phyloP scores from a whole-genome alignment of 2,888 invertebrate species.

The Poecilobothrus nobilitatus region DNA sequence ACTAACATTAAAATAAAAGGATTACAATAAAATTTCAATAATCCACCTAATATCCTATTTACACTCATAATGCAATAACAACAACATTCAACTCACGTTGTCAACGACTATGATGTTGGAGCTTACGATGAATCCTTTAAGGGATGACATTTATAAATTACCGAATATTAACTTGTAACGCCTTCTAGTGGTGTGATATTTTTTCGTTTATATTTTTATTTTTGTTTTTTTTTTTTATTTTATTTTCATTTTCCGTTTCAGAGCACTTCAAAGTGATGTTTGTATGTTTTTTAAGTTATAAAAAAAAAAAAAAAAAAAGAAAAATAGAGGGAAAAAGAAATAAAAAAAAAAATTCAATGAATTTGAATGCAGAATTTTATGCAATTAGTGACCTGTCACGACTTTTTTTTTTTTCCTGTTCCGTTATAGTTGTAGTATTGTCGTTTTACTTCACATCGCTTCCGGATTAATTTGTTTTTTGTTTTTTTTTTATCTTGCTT shows the following conservation, averaged over 20 bases:
- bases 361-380: constrained; percentile 1
- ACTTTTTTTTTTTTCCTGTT: not conserved
- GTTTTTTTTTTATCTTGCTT: not conserved
- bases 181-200: constrained; percentile 1
- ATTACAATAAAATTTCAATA: too few species aligned
- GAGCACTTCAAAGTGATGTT: not conserved
- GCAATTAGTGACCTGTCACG: not conserved
- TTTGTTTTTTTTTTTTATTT: not conserved
- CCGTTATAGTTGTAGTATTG: not conserved
- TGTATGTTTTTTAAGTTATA: not conserved
- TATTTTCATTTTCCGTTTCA: not conserved
- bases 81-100: too few species aligned
- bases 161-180: constrained; percentile 6
- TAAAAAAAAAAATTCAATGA: not conserved
- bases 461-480: not conserved
- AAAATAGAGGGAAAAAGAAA: not conserved
- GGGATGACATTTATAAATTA: constrained; percentile 1
- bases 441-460: not conserved
- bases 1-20: too few species aligned
- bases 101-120: too few species aligned
- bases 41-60: too few species aligned
- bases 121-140: not conserved
- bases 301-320: not conserved
- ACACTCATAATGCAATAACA: too few species aligned
- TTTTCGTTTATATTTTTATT: not conserved